Evolutionary conservation across 2,888 invertebrate species (phyloP), one percentile per base, ranked within the genome.

Genomic region (Bembecia ichneumoniformis): DNA sequence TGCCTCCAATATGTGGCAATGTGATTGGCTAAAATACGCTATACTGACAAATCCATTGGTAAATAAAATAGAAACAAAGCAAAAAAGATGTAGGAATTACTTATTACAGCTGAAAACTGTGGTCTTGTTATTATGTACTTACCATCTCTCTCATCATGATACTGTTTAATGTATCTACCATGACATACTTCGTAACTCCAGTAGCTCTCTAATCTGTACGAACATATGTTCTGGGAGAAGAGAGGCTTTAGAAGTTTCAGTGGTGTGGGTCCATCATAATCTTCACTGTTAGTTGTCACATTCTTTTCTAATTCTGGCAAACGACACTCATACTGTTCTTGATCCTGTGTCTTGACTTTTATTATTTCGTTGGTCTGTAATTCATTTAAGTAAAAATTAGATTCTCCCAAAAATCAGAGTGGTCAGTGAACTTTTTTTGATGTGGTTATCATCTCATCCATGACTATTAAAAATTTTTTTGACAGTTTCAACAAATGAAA

Each of bases 111-210:
- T 28, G 28, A 28, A 28, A 28, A 1, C 28, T 28, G 28, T 2
- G n/a, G 9, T 9, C 28, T 28, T 2, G 28, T 28, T 2, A 28
- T 28, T 28, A 2, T 46, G 43, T 35, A 56, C 49, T 53, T 64
- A 77, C 92, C 94, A 74, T 97, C 97, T 59, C 96, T 90, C 63
- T 97, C 96, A 72, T 99, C 98, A 74, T 99, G 98, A 73, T 96
- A 99, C 73, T 99, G 99, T 20, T 96, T 89, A 3, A 99, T 91
- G 73, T 93, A 94, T 60, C 91, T 89, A 0, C 98, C 98, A 77
- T 98, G 98, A 65, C 98, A 98, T 34, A 98, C 90, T 78, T 98
- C 97, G 74, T 98, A 98, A 0, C 96, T 96, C 98, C 98, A 98
- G 69, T 97, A 98, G 2, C 93, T 92, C 71, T 96, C 97, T 47